phyloP scores from a whole-genome alignment of 1,140 invertebrate species.

The Drosophila tani region DNA sequence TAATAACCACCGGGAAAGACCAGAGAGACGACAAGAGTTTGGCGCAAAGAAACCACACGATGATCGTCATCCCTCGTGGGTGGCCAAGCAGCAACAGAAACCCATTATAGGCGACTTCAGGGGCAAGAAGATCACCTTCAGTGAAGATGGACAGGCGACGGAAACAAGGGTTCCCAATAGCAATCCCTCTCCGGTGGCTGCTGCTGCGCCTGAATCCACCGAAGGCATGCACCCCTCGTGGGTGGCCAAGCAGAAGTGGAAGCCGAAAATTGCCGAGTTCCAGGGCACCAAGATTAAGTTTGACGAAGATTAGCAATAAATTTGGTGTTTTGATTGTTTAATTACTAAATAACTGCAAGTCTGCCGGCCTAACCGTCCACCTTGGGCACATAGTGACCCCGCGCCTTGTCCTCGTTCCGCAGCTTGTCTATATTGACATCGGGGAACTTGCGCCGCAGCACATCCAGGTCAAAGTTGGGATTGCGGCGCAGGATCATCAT shows the following conservation, averaged over 20 bases:
- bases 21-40: slow-evolving; percentile 8
- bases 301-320: slow-evolving; percentile 57
- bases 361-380: slow-evolving; percentile 41
- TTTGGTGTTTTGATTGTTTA: slow-evolving; percentile 32
- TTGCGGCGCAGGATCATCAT: slow-evolving; percentile 89
- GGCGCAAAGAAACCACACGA: slow-evolving; percentile 7
- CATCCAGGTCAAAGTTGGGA: slow-evolving; percentile 91
- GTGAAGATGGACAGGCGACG: slow-evolving; percentile 47
- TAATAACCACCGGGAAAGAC: background rate
- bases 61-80: slow-evolving; percentile 86
- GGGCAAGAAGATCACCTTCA: slow-evolving; percentile 82
- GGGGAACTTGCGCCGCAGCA: slow-evolving; percentile 91
- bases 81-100: slow-evolving; percentile 85
- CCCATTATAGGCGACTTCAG: slow-evolving; percentile 56
- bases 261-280: slow-evolving; percentile 75
- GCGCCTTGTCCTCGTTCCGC: slow-evolving; percentile 86
- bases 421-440: slow-evolving; percentile 90
- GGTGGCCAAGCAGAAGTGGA: slow-evolving; percentile 86
- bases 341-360: slow-evolving; percentile 42
- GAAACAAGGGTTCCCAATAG: background rate
- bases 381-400: slow-evolving; percentile 87
- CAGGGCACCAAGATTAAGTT: slow-evolving; percentile 84
- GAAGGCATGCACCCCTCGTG: slow-evolving; percentile 87
- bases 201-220: background rate
- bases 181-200: background rate